Evolutionary conservation across 2,888 invertebrate genomes (phyloP), one percentile per base, ranked within the genome.

Genomic region (Drosophila ochracea): DNA sequence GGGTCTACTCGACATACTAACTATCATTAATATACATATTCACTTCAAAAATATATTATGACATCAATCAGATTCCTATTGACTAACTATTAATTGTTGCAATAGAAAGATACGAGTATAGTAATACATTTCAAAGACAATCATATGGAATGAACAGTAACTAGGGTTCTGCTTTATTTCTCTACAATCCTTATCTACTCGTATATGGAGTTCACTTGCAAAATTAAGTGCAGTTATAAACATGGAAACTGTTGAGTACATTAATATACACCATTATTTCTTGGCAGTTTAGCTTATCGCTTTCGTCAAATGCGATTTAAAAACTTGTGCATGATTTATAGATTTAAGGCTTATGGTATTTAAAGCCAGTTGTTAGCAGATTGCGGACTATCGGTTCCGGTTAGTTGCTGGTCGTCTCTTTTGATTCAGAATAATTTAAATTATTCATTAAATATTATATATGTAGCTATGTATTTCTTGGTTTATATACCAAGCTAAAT

Each of bases 381-480:
- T 74, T 58, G 31, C 58, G 30, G 25, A 39, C 52, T 64, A 64
- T 75, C 58, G 37, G 57, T 61, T 70, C 60, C 76, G 64, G 58
- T 59, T 60, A 55, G n/a, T 67, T 58, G 33, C 52, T 63, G 6
- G 35, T 43, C 1, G 66, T 2, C 37, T 61, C 30, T n/a, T 58
- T 62, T 13, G 21, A 54, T 33, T 16, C 5, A 35, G 2, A 41
- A n/a, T 41, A 41, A n/a, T 41, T 41, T 10, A n/a, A 41, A n/a
- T n/a, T n/a, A 41, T n/a, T n/a, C 10, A 10, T 41, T 41, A n/a
- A 1, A 37, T 19, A 4, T 6, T 16, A 16, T 19, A 13, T 19
- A 0, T 37, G 19, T 37, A 3, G 0, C 16, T 37, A n/a, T n/a
- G 9, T n/a, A n/a, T n/a, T n/a, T 41, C 4, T 41, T 10, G n/a